Evolutionary conservation across 2,888 invertebrate species (phyloP), one percentile per base, ranked within the genome.

Genomic region (Heteromurus nitidus): DNA sequence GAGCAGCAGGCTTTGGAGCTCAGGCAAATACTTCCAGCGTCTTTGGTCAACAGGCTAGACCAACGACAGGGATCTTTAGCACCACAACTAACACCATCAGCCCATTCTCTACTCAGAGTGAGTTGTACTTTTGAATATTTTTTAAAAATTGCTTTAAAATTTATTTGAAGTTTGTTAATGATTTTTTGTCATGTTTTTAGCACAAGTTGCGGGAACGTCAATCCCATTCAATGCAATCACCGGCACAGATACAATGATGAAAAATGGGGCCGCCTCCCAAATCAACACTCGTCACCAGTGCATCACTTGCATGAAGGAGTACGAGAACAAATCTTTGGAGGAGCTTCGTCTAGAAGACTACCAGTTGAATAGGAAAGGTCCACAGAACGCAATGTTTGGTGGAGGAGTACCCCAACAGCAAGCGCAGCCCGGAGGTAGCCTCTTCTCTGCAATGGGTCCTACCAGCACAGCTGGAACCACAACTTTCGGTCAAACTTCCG

Each of bases 301-400:
- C 89, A 98, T 99, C 82, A 97, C 97, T 0, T 96, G 96, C 80
- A 99, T 99, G 99, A 97, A 98, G 91, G 98, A 99, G 89, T 99
- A 99, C 89, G 98, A 99, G 88, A 90, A 89, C 65, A 99, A 99
- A 89, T 96, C 96, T 0, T 90, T 99, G 26, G 99, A 99, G 90
- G 99, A 99, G 89, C 90, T 99, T 3, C 92, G 99, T 11, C 90
- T 94, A 74, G 99, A 99, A 88, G 99, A 99, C 90, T 99, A 99
- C 89, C 90, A 92, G 26, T 95, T 95, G 0, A 96, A 96, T 69
- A 91, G 98, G 2, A 98, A 98, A 90, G 96, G 97, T 47, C 91
- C 89, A 2, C 91, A 91, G 55, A 88, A 31, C 84, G 82, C 76
- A 0, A 82, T 93, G 60, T 91, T 93, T 90, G 91, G 92, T 69